Percentiles rank a stretch among this genome's conserved stretches.
These are phyloP conservation scores for Heliconius hortense DNA, from an alignment of 2,888 invertebrate genomes.

Conservation along the genomic window DNA sequence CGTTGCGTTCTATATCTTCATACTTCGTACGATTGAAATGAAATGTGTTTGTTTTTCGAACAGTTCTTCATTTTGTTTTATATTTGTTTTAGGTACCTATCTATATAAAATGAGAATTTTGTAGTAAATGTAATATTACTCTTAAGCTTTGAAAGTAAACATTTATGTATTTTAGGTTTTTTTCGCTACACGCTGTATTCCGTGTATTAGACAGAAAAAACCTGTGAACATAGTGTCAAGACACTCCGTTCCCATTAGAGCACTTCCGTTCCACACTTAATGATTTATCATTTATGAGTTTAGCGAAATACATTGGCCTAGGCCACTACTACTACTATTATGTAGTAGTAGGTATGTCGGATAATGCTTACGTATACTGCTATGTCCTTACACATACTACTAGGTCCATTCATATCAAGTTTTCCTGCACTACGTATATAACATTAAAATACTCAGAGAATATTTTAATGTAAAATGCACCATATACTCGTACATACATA, in stretches of 20 bases:
- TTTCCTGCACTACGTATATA: not conserved
- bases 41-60: conserved; percentile 11
- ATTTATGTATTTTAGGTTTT: too few relatives aligned
- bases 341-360: too few relatives aligned
- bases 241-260: too few relatives aligned
- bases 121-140: not conserved
- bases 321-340: too few relatives aligned
- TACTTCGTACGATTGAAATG: conserved; percentile 20
- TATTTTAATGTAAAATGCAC: not conserved
- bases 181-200: too few relatives aligned
- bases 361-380: too few relatives aligned
- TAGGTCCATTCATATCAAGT: not conserved
- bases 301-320: not conserved
- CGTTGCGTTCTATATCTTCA: conserved; percentile 28
- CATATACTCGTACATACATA: not conserved
- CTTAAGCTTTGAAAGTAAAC: too few relatives aligned
- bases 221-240: too few relatives aligned
- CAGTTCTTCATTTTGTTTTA: conserved; percentile 3
- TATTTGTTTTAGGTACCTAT: not conserved
- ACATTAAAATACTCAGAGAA: too few relatives aligned
- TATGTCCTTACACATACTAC: not conserved
- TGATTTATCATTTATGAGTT: not conserved
- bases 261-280: not conserved
- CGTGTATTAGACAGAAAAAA: too few relatives aligned
- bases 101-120: not conserved